Conservation (phyloP, 2,113 vertebrate genomes). For the Aegithalos caudatus region DNA sequence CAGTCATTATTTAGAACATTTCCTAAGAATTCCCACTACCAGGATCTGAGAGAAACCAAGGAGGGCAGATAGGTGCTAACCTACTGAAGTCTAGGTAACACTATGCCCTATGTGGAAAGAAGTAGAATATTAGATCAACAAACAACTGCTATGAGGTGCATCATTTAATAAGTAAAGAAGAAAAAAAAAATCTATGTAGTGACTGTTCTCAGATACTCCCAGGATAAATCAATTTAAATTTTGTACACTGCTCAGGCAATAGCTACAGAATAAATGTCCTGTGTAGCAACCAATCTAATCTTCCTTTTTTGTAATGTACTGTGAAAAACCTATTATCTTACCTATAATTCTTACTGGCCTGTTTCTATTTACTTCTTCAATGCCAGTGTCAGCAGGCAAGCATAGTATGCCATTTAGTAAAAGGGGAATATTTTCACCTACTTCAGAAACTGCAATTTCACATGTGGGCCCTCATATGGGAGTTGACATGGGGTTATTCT, state of each 20-base stretch:
- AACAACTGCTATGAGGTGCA: background rate
- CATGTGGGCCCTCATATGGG: fast-evolving
- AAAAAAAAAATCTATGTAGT: background rate
- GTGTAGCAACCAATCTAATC: background rate
- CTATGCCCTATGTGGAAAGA: background rate
- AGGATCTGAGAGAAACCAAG: fast-evolving
- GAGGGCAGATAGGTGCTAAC: background rate
- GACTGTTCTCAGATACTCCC: background rate
- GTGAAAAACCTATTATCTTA: background rate
- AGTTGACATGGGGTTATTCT: background rate
- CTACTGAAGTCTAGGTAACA: background rate
- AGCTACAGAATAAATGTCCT: background rate
- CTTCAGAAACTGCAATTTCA: background rate
- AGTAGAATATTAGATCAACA: background rate
- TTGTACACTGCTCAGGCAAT: background rate
- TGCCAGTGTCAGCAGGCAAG: background rate
- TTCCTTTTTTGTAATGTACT: background rate
- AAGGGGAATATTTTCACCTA: background rate
- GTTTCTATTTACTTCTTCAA: background rate
- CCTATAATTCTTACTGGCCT: background rate
- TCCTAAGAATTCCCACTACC: background rate
- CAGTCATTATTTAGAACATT: background rate
- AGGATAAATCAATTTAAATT: conserved; percentile 9
- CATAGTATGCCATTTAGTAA: background rate
- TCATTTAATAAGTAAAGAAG: background rate